Evolutionary conservation across 2,113 vertebrate species (phyloP), one percentile per base, ranked within the genome.

Genomic region (Dunckerocampus dactyliophorus): DNA sequence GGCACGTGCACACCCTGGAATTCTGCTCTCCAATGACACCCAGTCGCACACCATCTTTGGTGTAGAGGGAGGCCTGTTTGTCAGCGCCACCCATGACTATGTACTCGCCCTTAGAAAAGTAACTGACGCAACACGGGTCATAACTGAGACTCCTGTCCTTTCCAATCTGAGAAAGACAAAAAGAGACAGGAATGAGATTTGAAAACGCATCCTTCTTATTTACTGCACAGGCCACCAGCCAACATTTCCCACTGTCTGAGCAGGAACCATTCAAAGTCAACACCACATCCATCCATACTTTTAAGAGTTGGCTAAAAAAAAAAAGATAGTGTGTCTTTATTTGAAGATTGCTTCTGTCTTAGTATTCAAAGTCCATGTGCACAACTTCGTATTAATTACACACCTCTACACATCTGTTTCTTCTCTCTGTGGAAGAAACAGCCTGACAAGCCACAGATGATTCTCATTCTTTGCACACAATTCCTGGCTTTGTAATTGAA

Each of bases 101-200:
- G 59, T 99, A 98, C 74, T 99, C 95, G 67, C 96, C 96, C 86
- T 96, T 98, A 1, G 93, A 94, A 70, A 98, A 99, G 84, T 96
- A 99, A 86, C 93, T 96, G 72, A 99, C 75, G 34, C 96, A 98
- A 88, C 96, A 99, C 0, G 97, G 96, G 85, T 99, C 95, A 81
- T 94, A 98, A 80, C 82, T 92, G 65, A 99, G 89, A 20, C 67
- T 62, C 66, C 91, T 91, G 84, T 99, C 97, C 88, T 95, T 98
- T 69, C 95, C 95, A 66, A 99, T 89, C 97, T 98, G 68, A 48
- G 20, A 34, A 37, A 72, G 53, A 69, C 62, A 81, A 71, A 77
- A 52, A 77, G 54, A 79, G 22, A 72, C 54, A 17, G 10, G 12
- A 42, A 60, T 51, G 39, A 49, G 56, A 69, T 66, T 47, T 67